These are phyloP conservation scores for Benitochromis conjunctus DNA, from an alignment of 2,113 vertebrate genomes.

Conservation along the genomic window DNA sequence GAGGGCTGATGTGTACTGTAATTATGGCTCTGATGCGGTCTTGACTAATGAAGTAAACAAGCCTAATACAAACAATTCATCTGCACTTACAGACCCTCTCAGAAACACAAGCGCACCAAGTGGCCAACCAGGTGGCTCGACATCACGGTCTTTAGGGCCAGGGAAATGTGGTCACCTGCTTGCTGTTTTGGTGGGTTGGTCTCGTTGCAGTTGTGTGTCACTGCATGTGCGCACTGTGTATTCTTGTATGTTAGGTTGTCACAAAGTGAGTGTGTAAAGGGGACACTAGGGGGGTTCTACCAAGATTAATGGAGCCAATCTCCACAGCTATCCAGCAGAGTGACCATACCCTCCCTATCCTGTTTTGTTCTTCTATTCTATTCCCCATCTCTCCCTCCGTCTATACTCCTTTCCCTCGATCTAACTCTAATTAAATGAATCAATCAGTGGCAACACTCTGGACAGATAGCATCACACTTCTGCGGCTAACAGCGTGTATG, in stretches of 20 bases:
- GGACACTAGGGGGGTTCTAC: conserved; percentile 17
- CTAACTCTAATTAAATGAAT: conserved; percentile 80
- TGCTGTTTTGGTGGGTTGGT: neutral
- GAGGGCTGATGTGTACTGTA: neutral
- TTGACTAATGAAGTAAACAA: conserved; percentile 32
- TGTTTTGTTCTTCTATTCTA: conserved; percentile 25
- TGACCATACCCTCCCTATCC: conserved; percentile 52
- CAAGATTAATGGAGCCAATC: conserved; percentile 77
- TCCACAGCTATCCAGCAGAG: conserved; percentile 59
- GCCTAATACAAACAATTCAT: conserved; percentile 1
- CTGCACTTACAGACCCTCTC: neutral
- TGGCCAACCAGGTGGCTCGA: neutral
- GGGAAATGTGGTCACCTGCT: neutral
- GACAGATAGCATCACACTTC: conserved; percentile 66
- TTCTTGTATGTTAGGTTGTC: conserved; percentile 33
- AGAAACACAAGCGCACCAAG: neutral
- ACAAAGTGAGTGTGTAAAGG: conserved; percentile 24
- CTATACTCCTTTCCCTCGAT: conserved; percentile 31
- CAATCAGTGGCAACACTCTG: conserved; percentile 66
- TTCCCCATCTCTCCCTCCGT: conserved; percentile 16
- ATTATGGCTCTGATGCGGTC: conserved; percentile 34
- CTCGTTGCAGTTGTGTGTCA: neutral
- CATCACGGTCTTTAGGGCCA: neutral
- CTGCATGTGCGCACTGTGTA: neutral
- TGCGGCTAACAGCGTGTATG: neutral